Percentiles rank a stretch among this genome's conserved stretches.
Evolutionary conservation across 2,888 invertebrate species (phyloP).

Genomic region (Carterocephalus palaemon): DNA sequence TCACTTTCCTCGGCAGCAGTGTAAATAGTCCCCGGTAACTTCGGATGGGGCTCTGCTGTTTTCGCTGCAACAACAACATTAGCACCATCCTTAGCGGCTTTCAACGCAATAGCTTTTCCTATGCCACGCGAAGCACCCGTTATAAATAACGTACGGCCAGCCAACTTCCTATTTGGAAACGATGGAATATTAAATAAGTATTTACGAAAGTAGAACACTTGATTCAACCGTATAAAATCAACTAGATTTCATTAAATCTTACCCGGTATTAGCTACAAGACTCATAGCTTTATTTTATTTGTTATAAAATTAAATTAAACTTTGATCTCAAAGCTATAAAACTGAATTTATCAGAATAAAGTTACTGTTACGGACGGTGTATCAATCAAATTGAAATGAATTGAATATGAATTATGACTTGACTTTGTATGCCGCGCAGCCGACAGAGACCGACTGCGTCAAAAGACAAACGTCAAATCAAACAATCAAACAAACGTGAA

Average conservation of each 20-base stretch:
- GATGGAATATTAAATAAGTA: conserved; percentile 29
- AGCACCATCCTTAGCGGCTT: conserved; percentile 94
- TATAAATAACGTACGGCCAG: conserved; percentile 94
- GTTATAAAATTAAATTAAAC: conserved; percentile 11
- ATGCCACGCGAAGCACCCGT: conserved; percentile 98
- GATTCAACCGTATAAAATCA: conserved; percentile 19
- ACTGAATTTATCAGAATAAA: neutral
- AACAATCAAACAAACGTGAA: too few species aligned
- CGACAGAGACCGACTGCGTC: too few species aligned
- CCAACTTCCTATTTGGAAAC: conserved; percentile 76
- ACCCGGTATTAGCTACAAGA: conserved; percentile 75
- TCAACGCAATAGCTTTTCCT: conserved; percentile 95
- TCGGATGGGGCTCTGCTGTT: conserved; percentile 93
- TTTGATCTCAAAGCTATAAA: conserved; percentile 9
- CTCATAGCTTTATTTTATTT: too few species aligned
- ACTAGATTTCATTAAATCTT: conserved; percentile 38
- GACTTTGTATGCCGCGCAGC: too few species aligned
- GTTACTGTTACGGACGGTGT: neutral
- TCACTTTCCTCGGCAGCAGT: conserved; percentile 93
- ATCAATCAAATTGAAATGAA: too few species aligned
- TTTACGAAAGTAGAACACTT: conserved; percentile 30
- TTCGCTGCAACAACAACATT: conserved; percentile 95
- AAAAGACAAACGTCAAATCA: too few species aligned
- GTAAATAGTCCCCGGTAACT: conserved; percentile 94
- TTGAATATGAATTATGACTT: too few species aligned